phyloP scores from a whole-genome alignment of 2,888 invertebrate genomes.

The Leucoma salicis region DNA sequence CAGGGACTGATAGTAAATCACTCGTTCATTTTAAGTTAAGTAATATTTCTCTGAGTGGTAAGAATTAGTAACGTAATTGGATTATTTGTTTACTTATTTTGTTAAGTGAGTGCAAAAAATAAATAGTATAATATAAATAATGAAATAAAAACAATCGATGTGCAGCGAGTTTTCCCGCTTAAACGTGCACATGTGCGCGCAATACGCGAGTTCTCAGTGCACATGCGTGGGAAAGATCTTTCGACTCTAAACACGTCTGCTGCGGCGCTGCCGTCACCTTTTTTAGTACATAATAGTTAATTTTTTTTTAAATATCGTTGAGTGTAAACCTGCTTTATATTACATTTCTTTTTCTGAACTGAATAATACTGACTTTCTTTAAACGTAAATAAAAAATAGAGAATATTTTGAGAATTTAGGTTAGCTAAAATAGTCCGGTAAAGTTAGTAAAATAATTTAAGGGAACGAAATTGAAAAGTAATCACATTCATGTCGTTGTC shows the following conservation, averaged over 20 bases:
- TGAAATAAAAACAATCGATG: constrained; percentile 40
- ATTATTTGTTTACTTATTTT: no score
- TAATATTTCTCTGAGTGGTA: no score
- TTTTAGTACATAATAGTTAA: constrained; percentile 36
- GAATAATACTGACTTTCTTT: not conserved
- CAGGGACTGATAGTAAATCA: no score
- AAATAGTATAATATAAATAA: no score
- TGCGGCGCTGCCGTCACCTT: constrained; percentile 53
- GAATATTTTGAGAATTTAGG: no score
- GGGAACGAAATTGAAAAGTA: no score
- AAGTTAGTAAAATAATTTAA: no score
- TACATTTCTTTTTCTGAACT: constrained; percentile 1
- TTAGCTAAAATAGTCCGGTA: no score
- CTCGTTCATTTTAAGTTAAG: no score
- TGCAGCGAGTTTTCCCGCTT: constrained; percentile 59
- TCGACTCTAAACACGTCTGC: constrained; percentile 21
- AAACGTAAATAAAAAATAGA: constrained; percentile 12
- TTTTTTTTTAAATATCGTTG: constrained; percentile 52
- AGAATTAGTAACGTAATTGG: no score
- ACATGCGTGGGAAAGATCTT: constrained; percentile 67
- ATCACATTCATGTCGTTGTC: no score
- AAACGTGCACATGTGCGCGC: constrained; percentile 63
- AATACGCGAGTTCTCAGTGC: constrained; percentile 58
- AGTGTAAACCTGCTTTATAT: constrained; percentile 13
- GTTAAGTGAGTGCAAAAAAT: no score